Percentiles rank a stretch among this genome's conserved stretches.
phyloP scores from a whole-genome alignment of 2,113 vertebrate genomes.

The Noturus placidus region DNA sequence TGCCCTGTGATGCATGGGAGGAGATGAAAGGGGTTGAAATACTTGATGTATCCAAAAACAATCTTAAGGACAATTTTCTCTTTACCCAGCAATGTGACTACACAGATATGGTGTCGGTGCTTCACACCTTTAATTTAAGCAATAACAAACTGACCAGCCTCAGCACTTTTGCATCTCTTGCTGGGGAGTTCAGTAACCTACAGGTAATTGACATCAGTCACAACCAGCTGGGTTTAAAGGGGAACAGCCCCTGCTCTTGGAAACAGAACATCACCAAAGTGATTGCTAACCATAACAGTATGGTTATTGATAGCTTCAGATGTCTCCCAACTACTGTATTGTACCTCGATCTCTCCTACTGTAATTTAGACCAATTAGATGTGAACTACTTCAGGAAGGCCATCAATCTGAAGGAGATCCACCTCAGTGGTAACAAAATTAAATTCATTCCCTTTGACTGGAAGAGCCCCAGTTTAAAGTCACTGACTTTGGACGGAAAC shows the following conservation, averaged over 20 bases:
- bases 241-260: slow-evolving; percentile 70
- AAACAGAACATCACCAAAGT: slow-evolving; percentile 66
- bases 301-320: slow-evolving; percentile 58
- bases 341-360: slow-evolving; percentile 78
- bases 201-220: slow-evolving; percentile 71
- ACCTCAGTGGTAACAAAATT: slow-evolving; percentile 81
- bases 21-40: slow-evolving; percentile 67
- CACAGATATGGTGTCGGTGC: slow-evolving; percentile 59
- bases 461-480: slow-evolving; percentile 65
- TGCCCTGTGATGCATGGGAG: slow-evolving; percentile 79
- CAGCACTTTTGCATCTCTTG: slow-evolving; percentile 64
- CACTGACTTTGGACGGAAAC: slow-evolving; percentile 77
- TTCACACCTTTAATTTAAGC: slow-evolving; percentile 68
- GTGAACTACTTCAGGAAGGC: slow-evolving; percentile 72
- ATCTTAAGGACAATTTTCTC: slow-evolving; percentile 61
- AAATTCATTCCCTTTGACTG: slow-evolving; percentile 80
- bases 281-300: slow-evolving; percentile 71
- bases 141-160: slow-evolving; percentile 72
- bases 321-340: slow-evolving; percentile 77
- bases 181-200: slow-evolving; percentile 66
- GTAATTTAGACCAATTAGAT: slow-evolving; percentile 76
- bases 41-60: slow-evolving; percentile 74
- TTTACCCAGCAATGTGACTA: slow-evolving; percentile 75
- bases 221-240: slow-evolving; percentile 67
- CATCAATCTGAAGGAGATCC: slow-evolving; percentile 64